phyloP scores from a whole-genome alignment of 2,888 invertebrate species.

The Meandrusa payeni region DNA sequence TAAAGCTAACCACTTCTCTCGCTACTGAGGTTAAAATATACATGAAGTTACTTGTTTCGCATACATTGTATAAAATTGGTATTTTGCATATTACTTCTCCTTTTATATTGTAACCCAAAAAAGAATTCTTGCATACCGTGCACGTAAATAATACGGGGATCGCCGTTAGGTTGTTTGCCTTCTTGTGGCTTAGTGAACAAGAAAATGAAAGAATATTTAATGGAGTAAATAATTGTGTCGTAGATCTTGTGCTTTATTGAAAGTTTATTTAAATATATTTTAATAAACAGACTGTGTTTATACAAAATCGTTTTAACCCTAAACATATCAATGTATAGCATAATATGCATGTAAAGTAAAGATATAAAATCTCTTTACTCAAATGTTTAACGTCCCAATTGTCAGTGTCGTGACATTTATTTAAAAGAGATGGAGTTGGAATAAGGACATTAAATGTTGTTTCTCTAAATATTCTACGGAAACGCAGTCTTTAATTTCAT shows the following conservation, averaged over 20 bases:
- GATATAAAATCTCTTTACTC: too few species aligned
- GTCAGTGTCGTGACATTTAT: too few species aligned
- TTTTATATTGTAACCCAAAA: conserved; percentile 7
- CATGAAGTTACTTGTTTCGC: conserved; percentile 4
- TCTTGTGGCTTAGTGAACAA: conserved; percentile 11
- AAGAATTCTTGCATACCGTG: conserved; percentile 1
- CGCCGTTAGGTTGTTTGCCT: conserved; percentile 4
- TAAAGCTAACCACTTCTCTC: background rate
- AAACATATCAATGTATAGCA: too few species aligned
- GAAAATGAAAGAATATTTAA: conserved; percentile 6
- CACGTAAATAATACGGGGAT: conserved; percentile 3
- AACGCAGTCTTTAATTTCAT: too few species aligned
- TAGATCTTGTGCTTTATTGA: conserved; percentile 4
- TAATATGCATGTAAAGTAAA: too few species aligned
- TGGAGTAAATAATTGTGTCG: conserved; percentile 3
- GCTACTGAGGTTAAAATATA: conserved; percentile 1
- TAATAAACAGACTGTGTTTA: too few species aligned
- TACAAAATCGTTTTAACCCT: too few species aligned
- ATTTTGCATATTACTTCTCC: conserved; percentile 9
- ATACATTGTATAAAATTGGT: conserved; percentile 9
- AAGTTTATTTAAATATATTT: conserved; percentile 5
- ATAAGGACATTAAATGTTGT: too few species aligned
- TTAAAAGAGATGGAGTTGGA: too few species aligned
- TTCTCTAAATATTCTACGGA: too few species aligned
- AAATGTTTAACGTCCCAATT: too few species aligned